Evolutionary conservation across 2,797 vertebrate genomes (phyloP).

Genomic region (Petrocephalus schoutedeni): DNA sequence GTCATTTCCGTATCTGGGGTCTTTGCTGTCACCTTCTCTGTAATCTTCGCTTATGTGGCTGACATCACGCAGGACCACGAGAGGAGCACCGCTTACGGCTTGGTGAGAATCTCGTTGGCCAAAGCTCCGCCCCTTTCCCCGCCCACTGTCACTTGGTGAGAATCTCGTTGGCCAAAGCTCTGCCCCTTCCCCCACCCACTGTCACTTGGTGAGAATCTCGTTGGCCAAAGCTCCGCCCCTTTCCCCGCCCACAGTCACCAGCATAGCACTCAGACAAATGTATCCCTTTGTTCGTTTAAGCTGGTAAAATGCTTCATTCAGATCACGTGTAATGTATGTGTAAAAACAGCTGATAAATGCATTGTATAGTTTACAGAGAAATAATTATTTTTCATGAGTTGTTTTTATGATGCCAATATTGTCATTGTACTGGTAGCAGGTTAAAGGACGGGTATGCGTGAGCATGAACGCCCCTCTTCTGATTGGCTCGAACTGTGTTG

Average conservation of each 20-base stretch:
- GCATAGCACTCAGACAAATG: background rate
- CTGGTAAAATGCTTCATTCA: background rate
- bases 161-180: no score
- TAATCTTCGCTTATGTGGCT: conserved; percentile 85
- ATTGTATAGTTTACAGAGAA: background rate
- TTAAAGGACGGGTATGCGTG: background rate
- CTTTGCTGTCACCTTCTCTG: conserved; percentile 86
- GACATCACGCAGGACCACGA: conserved; percentile 90
- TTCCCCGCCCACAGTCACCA: background rate
- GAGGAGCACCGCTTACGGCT: conserved; percentile 81
- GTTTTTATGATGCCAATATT: background rate
- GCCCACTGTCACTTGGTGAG: no score
- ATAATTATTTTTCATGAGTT: background rate
- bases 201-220: no score
- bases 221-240: background rate
- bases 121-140: no score
- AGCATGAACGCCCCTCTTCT: background rate
- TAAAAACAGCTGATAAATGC: background rate
- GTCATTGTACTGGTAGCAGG: background rate
- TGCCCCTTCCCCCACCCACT: no score
- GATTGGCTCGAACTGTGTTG: background rate
- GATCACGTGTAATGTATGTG: background rate
- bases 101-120: conserved; percentile 63
- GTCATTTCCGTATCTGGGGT: conserved; percentile 89
- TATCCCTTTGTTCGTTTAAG: background rate